Conservation (phyloP, 1,140 invertebrate genomes). For the Lerema accius region DNA sequence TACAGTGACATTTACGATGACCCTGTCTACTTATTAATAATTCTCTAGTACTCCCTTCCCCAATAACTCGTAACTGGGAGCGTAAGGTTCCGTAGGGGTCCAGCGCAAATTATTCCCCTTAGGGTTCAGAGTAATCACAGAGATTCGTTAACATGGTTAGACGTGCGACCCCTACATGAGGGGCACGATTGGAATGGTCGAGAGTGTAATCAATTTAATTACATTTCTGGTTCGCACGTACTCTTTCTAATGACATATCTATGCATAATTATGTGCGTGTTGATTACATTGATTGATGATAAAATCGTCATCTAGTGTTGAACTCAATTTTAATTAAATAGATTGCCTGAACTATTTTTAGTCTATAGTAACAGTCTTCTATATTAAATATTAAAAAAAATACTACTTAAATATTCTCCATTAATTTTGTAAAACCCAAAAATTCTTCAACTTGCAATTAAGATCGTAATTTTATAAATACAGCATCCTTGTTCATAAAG, state of each 20-base stretch:
- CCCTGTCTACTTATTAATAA: background rate
- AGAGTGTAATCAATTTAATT: conserved; percentile 18
- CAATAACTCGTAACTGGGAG: conserved; percentile 34
- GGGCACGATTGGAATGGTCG: conserved; percentile 34
- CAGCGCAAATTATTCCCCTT: conserved; percentile 47
- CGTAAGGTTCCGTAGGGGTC: conserved; percentile 46
- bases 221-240: background rate
- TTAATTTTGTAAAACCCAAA: too few species aligned
- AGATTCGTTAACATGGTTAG: conserved; percentile 45
- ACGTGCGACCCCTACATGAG: conserved; percentile 32
- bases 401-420: too few species aligned
- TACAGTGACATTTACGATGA: too few species aligned
- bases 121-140: conserved; percentile 36
- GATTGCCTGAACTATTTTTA: too few species aligned
- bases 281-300: too few species aligned
- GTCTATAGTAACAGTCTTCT: too few species aligned
- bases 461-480: too few species aligned
- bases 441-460: too few species aligned
- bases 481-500: too few species aligned
- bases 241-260: background rate
- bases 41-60: conserved; percentile 7
- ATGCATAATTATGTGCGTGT: background rate
- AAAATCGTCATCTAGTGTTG: too few species aligned
- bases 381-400: too few species aligned
- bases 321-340: too few species aligned